A percentile compares a stretch with the other conserved stretches of the same genome.
Conservation (phyloP, 2,888 invertebrate genomes). For the Hirudinaria manillensis region DNA sequence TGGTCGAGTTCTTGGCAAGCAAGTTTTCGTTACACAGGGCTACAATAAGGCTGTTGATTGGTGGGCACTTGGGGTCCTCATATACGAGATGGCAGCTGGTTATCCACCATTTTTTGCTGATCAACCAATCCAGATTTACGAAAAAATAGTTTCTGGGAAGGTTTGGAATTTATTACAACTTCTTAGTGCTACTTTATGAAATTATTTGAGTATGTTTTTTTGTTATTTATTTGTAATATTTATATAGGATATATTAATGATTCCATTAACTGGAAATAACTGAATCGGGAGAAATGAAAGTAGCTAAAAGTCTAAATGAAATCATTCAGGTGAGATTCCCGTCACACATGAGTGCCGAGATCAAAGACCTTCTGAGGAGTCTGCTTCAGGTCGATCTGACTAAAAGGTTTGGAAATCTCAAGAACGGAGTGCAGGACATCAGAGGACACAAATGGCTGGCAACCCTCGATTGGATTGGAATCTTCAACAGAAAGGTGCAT, state of each 20-base stretch:
- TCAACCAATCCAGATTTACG: constrained; percentile 99
- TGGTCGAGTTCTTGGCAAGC: not conserved
- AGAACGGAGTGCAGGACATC: constrained; percentile 36
- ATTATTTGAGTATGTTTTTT: too few species aligned
- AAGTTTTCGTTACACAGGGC: constrained; percentile 53
- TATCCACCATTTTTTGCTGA: constrained; percentile 99
- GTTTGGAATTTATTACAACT: constrained; percentile 54
- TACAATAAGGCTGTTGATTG: constrained; percentile 99
- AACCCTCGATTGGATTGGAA: constrained; percentile 32
- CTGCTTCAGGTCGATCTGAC: constrained; percentile 35
- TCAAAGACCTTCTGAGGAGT: constrained; percentile 33
- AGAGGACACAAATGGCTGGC: constrained; percentile 33
- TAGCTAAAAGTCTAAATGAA: too few species aligned
- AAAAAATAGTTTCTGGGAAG: constrained; percentile 98
- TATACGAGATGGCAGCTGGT: constrained; percentile 62
- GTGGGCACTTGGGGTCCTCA: constrained; percentile 77
- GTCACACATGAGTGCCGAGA: constrained; percentile 34
- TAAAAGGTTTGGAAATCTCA: constrained; percentile 33
- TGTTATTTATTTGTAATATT: too few species aligned
- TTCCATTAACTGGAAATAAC: too few species aligned
- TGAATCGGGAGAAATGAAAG: too few species aligned
- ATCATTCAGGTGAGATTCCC: constrained; percentile 31
- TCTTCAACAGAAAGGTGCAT: constrained; percentile 31
- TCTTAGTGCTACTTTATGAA: not conserved
- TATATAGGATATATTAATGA: too few species aligned